A percentile compares a stretch with the other conserved stretches of the same genome.
These are phyloP conservation scores for Cynopterus brachyotis DNA, from an alignment of 2,113 vertebrate genomes.

Conservation along the genomic window DNA sequence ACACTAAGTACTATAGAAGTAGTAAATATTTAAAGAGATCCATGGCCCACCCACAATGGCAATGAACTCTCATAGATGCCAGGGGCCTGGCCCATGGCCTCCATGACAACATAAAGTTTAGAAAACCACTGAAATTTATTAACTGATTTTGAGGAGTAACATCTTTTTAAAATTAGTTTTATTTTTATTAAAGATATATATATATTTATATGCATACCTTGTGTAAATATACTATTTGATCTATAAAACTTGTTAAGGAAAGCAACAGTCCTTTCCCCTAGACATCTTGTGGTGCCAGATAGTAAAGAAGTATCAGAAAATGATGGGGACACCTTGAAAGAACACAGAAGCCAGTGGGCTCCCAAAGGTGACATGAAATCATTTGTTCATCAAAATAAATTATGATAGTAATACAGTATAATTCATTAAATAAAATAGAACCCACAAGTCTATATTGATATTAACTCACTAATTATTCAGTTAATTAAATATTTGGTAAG, in stretches of 20 bases:
- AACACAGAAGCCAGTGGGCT: background rate
- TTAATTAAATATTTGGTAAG: background rate
- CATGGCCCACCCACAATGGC: background rate
- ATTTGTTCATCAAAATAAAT: background rate
- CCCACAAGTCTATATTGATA: background rate
- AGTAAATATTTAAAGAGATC: background rate
- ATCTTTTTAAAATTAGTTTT: background rate
- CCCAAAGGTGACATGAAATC: background rate
- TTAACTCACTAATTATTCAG: background rate
- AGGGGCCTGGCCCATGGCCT: background rate
- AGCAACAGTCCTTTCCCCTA: background rate
- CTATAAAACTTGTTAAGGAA: background rate
- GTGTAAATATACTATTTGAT: background rate
- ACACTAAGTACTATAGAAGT: background rate
- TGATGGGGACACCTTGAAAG: background rate
- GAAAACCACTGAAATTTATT: background rate
- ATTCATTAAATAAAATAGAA: background rate
- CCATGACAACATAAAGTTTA: background rate
- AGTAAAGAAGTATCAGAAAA: background rate
- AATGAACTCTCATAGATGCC: background rate
- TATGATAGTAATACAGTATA: background rate
- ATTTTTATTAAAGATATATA: background rate
- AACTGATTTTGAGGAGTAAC: background rate
- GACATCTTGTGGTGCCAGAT: background rate
- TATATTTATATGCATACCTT: background rate